Evolutionary conservation across 2,888 invertebrate genomes (phyloP), one percentile per base, ranked within the genome.

Genomic region (Salticus scenicus): DNA sequence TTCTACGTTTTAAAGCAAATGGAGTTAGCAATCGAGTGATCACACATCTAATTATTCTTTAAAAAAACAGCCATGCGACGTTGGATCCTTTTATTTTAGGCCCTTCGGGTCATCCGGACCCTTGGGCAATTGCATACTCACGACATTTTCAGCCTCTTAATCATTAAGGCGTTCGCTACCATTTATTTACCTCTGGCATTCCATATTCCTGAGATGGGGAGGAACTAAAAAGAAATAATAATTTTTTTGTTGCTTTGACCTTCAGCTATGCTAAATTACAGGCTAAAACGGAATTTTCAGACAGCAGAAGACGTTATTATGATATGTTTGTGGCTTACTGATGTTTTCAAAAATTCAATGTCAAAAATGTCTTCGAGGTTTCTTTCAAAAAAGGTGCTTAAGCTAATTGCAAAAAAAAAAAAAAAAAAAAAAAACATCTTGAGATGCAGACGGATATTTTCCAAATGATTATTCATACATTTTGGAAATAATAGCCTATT

Each of bases 101-200:
- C 17, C 47, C 17, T 14, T 47, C 17, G 47, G 17, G 47, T 10
- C 17, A 47, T 37, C 17, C 47, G 17, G 10, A 47, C 10, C 57
- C 69, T 67, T 30, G 64, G 64, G 75, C 75, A 76, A 24, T 30
- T 20, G 66, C 64, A 82, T 76, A 66, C 76, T 66, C 75, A 63
- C 70, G 42, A 70, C 30, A 63, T 70, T 63, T 31, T 27, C 24
- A 28, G 10, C 33, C 42, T 42, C 33, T 47, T 77, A 66, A 72
- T 83, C 70, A 77, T 76, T 76, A 75, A 66, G 69, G 57, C 47
- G 41, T 27, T 73, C 70, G 41, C 30, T 57, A 47, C 75, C 66
- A 82, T 75, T 42, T n/a, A n/a, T n/a, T n/a, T 70, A 70, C 69
- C 75, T 69, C 70, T 82, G 69, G 51, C 71, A 83, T 76, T 76